phyloP scores from a whole-genome alignment of 2,113 vertebrate genomes.

The Carettochelys insculpta region DNA sequence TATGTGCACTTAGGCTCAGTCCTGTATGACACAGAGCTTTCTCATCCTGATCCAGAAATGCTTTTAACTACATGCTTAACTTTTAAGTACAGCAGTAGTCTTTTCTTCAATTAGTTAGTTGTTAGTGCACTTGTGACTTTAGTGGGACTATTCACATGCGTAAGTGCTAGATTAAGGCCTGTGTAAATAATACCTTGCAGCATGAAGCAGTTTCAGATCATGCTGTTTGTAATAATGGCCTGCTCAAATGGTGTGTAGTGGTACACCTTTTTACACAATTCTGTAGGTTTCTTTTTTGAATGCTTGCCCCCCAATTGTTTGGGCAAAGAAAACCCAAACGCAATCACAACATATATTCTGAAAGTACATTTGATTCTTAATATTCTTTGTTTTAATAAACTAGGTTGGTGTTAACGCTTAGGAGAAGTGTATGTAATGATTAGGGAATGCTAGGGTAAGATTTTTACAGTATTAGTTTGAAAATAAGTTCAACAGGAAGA shows the following conservation, averaged over 20 bases:
- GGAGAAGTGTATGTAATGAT: neutral
- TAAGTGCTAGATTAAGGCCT: neutral
- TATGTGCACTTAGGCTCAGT: neutral
- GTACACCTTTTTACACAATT: neutral
- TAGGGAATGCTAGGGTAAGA: neutral
- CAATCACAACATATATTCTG: rapidly evolving
- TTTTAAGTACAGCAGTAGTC: neutral
- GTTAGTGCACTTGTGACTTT: rapidly evolving
- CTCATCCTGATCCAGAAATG: neutral
- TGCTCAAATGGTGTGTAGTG: neutral
- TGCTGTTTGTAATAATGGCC: neutral
- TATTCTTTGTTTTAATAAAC: neutral
- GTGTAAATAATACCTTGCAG: neutral
- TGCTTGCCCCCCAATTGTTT: neutral
- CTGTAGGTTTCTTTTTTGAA: neutral
- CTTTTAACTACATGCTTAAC: neutral
- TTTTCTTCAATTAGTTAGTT: neutral
- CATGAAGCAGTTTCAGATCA: neutral
- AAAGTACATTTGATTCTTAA: neutral
- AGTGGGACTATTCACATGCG: neutral
- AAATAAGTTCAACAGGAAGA: neutral
- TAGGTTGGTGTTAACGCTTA: neutral
- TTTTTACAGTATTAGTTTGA: neutral
- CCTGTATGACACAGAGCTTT: neutral
- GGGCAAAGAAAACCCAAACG: neutral